A percentile compares a stretch with the other conserved stretches of the same genome.
Evolutionary conservation across 2,113 vertebrate species (phyloP).

Genomic region (Oceanodroma tethys): DNA sequence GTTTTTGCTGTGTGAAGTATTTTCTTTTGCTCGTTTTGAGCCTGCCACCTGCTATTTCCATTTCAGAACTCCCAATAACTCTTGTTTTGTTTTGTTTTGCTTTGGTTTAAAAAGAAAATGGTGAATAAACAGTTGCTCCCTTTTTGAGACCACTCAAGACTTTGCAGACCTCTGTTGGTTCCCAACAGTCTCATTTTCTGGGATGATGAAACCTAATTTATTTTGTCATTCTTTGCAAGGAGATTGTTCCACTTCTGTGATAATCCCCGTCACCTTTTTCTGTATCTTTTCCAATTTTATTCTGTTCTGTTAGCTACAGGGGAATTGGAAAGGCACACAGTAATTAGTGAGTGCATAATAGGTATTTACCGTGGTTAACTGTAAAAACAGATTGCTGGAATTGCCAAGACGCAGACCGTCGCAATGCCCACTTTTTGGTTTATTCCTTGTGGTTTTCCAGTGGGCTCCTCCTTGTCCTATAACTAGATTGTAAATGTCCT

Average conservation of each 20-base stretch:
- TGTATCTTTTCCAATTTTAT: neutral
- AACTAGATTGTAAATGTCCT: neutral
- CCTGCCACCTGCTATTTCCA: neutral
- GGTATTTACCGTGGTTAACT: neutral
- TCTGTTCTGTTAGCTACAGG: neutral
- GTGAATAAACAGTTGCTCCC: neutral
- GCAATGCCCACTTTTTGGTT: neutral
- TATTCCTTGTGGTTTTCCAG: neutral
- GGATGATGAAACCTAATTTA: neutral
- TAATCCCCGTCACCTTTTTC: neutral
- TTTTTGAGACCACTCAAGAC: neutral
- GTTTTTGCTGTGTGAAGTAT: neutral
- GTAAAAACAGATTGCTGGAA: neutral
- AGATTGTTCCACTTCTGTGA: neutral
- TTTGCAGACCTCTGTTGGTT: neutral
- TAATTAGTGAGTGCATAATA: conserved; percentile 8
- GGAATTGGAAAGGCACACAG: neutral
- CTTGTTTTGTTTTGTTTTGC: neutral
- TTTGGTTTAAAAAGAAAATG: neutral
- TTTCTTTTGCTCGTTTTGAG: neutral
- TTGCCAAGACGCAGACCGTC: neutral
- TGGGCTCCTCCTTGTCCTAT: neutral
- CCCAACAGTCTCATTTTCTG: neutral
- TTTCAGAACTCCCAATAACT: neutral
- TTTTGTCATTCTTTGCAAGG: neutral